Base-by-base conservation (phyloP, 2,888 invertebrate species). In the Crossocerus cetratus region DNA sequence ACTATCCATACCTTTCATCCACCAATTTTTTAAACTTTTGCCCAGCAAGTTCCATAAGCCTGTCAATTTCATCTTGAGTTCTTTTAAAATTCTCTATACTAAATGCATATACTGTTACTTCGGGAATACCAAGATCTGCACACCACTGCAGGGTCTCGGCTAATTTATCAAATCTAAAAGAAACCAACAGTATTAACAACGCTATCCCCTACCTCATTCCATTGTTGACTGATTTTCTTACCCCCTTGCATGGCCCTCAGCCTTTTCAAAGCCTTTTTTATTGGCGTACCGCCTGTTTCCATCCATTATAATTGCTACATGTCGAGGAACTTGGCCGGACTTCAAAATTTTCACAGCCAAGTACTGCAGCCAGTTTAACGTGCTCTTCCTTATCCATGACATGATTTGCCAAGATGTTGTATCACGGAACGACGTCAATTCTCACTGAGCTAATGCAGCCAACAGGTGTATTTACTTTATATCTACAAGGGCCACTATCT, bases 11-110 rank as follows among this genome's bases (percentile, higher is more conserved):
- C 95, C 94, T 94, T 91, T 99, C 98, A 76, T 95, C 93, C 57
- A 99, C 87, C 43, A 99, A 91, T 80, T 93, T 92, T 79, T 93
- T 90, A 87, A 98, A 98, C 90, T 99, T 99, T 78, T 97, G 94
- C 77, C 94, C 92, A 0, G 98, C 97, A 72, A 99, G 91, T 76
- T 95, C 92, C 94, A 99, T 95, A 44, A 99, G 92, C 11, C 94
- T 94, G 82, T 95, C 93, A 0, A 99, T 98, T 92, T 99, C 99
- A 64, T 97, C 95, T 86, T 94, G 91, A 67, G 94, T 95, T 66
- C 99, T 92, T 89, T 99, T 99, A 87, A 99, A 99, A 91, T 99
- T 99, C 91, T 99, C 99, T 88, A 99, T 99, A 90, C 99, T 99
- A 90, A 99, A 99, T 44, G 99, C 99, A 91, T 99, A 99, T 0